Evolutionary conservation across 2,888 invertebrate species (phyloP), one percentile per base, ranked within the genome.

Genomic region (Drosophila phalerata): DNA sequence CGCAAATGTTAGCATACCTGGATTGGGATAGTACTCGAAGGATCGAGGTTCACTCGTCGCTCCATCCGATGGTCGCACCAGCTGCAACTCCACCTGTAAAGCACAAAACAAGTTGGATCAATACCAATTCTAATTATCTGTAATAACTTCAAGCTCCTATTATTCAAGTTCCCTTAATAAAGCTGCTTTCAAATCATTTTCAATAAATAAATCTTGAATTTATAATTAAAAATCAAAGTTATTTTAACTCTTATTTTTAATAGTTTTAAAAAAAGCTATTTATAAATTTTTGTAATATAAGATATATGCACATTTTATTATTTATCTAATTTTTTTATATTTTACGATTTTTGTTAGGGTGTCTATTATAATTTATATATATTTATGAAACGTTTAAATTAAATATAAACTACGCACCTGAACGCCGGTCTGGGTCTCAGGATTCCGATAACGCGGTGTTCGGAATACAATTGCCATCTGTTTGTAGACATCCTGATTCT

Each of bases 391-490:
- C 6, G 2, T 0, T 34, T 0, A 6, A 6, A n/a, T n/a, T n/a
- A 37, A n/a, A 37, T 13, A n/a, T 11, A 37, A 63, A 1, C 10
- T n/a, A 61, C 79, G 71, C 62, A 94, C 94, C 90, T 95, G 94
- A 5, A 97, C 96, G 17, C 96, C 95, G 11, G 95, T 94, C 6
- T 94, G 94, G 61, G 96, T 94, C 87, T 95, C 94, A 1, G 95
- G 92, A 51, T 94, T 94, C 53, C 93, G 94, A 93, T 97, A 97
- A 42, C 95, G 94, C 11, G 97, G 97, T 48, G 97, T 96, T 90
- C 95, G 94, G 92, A 97, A 97, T 79, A 95, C 94, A 81, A 97
- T 97, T 62, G 97, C 97, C 49, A 95, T 94, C 94, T 98, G 98
- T 91, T 98, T 97, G 93, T 98, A 98, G 1, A 92, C 88, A 90